A percentile compares a stretch with the other conserved stretches of the same genome.
Evolutionary conservation across 2,113 vertebrate species (phyloP).

Genomic region (Archocentrus centrarchus): DNA sequence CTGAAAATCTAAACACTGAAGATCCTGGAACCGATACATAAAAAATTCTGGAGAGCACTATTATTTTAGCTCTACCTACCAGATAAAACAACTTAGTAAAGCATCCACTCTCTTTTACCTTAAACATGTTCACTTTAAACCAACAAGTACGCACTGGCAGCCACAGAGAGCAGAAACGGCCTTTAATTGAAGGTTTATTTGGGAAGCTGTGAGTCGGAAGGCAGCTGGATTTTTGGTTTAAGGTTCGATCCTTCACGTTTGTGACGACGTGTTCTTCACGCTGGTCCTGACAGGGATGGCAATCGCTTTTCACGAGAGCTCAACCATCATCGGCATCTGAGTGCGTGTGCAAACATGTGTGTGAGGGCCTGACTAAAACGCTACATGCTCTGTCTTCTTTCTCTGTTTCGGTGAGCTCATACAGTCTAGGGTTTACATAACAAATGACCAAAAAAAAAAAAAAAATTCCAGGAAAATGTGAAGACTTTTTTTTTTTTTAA

Average conservation of each 20-base stretch:
- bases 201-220: too few relatives aligned
- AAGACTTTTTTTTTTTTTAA: background rate
- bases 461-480: background rate
- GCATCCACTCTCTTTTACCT: background rate
- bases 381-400: background rate
- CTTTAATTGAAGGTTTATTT: too few relatives aligned
- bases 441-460: background rate
- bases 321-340: background rate
- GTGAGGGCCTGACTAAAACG: background rate
- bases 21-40: background rate
- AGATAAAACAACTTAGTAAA: background rate
- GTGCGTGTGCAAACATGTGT: rapidly evolving
- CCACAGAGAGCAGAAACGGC: too few relatives aligned
- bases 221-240: background rate
- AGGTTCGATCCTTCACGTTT: rapidly evolving
- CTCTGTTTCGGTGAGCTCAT: background rate
- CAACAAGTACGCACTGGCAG: background rate
- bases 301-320: background rate
- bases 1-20: background rate
- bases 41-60: background rate
- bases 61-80: background rate
- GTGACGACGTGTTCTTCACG: rapidly evolving
- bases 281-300: background rate
- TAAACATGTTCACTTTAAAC: background rate
- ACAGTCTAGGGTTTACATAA: background rate